Evolutionary conservation across 2,888 invertebrate species (phyloP), one percentile per base, ranked within the genome.

Genomic region (Acanthosepion esculentum): DNA sequence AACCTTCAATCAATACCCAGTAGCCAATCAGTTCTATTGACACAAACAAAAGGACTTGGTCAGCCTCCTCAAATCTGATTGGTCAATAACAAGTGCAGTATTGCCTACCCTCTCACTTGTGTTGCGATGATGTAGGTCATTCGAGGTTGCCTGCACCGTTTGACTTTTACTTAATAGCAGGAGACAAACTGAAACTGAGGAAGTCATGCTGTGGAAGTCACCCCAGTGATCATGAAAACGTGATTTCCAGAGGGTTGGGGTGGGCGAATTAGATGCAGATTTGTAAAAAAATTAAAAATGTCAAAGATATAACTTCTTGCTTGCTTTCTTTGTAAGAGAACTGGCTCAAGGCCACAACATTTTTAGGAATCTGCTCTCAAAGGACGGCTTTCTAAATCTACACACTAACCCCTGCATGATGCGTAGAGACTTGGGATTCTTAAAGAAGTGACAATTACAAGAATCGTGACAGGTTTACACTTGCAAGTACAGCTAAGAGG

Each of bases 11-110:
- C 78, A 78, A 78, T 78, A 78, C 33, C 5, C n/a, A n/a, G 78
- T 78, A 78, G n/a, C 78, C 78, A 78, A 78, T 78, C 78, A 78
- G 78, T 33, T 33, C n/a, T 78, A n/a, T 78, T 78, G 78, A 78
- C 78, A 78, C 78, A 78, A n/a, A n/a, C n/a, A 78, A n/a, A 78
- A 78, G n/a, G n/a, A 78, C n/a, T 33, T n/a, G 78, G n/a, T 78
- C n/a, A 33, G n/a, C 78, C n/a, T 78, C n/a, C n/a, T 10, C n/a
- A n/a, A 78, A 15, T n/a, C n/a, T 78, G 78, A 78, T 78, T 78
- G 78, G 78, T 78, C 78, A 78, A n/a, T 78, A 78, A n/a, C 78
- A 78, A 78, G n/a, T 78, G n/a, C n/a, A 78, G 78, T 33, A n/a
- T n/a, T 78, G 78, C n/a, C n/a, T 15, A 78, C 78, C n/a, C 78